A percentile compares a stretch with the other conserved stretches of the same genome.
phyloP scores from a whole-genome alignment of 2,797 vertebrate species.

The Pogonophryne albipinna region DNA sequence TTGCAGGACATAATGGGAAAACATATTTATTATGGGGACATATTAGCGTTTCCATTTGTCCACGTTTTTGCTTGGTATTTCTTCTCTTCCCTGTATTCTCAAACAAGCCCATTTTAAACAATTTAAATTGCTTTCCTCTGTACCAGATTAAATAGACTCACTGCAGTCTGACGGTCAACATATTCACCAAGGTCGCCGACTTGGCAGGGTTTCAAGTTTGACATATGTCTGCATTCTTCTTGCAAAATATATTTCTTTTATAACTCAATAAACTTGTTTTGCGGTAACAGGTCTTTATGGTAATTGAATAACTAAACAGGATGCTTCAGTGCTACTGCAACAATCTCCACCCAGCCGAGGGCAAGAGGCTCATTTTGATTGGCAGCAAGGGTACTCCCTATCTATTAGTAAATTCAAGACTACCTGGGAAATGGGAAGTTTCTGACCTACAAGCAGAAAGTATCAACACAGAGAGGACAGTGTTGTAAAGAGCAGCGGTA shows the following conservation, averaged over 20 bases:
- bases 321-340: constrained; percentile 77
- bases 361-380: constrained; percentile 83
- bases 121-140: constrained; percentile 23
- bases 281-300: constrained; percentile 65
- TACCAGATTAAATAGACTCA: constrained; percentile 14
- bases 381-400: constrained; percentile 81
- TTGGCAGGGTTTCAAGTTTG: constrained; percentile 28
- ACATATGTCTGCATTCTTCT: constrained; percentile 51
- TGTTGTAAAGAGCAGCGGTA: constrained; percentile 49
- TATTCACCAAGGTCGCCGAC: constrained; percentile 51
- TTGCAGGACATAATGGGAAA: constrained; percentile 78
- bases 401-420: constrained; percentile 73
- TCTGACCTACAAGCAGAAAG: constrained; percentile 63
- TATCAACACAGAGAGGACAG: constrained; percentile 57
- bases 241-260: constrained; percentile 64
- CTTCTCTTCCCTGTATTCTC: constrained; percentile 31
- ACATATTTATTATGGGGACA: constrained; percentile 80
- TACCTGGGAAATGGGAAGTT: constrained; percentile 58
- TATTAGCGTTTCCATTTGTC: constrained; percentile 73
- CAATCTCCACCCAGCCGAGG: constrained; percentile 75
- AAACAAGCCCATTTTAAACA: not conserved
- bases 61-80: constrained; percentile 52
- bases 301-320: constrained; percentile 80
- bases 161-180: constrained; percentile 29
- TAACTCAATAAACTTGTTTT: constrained; percentile 77